Percentiles rank a stretch among this genome's conserved stretches.
Conservation (phyloP, 2,797 vertebrate genomes). For the Scyliorhinus canicula region DNA sequence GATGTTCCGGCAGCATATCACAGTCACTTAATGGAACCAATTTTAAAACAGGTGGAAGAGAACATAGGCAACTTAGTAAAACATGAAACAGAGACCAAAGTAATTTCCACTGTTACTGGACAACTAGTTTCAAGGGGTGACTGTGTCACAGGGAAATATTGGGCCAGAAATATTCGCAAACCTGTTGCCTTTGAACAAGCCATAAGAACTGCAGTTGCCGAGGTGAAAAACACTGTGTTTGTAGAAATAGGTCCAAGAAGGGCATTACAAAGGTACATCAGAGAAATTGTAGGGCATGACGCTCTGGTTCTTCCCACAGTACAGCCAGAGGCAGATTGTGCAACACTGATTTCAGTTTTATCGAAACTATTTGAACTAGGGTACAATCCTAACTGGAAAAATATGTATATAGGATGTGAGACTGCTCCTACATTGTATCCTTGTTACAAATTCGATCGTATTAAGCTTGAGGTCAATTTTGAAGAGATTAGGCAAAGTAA, state of each 20-base stretch:
- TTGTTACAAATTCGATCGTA: slow-evolving; percentile 68
- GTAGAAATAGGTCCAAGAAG: slow-evolving; percentile 74
- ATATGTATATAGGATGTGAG: slow-evolving; percentile 61
- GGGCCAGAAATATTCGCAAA: slow-evolving; percentile 67
- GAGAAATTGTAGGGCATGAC: slow-evolving; percentile 64
- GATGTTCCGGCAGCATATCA: slow-evolving; percentile 73
- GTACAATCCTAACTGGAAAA: slow-evolving; percentile 60
- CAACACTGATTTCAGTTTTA: slow-evolving; percentile 56
- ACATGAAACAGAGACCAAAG: slow-evolving; percentile 55
- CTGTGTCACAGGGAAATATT: slow-evolving; percentile 68
- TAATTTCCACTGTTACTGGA: slow-evolving; percentile 75
- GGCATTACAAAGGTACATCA: slow-evolving; percentile 65
- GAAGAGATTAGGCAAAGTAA: slow-evolving; percentile 45
- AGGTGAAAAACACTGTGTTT: slow-evolving; percentile 62
- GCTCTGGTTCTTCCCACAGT: slow-evolving; percentile 59
- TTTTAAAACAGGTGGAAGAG: slow-evolving; percentile 58
- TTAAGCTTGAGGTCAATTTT: slow-evolving; percentile 58
- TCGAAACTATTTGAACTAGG: slow-evolving; percentile 70
- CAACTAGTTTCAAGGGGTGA: slow-evolving; percentile 52
- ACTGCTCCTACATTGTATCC: slow-evolving; percentile 60
- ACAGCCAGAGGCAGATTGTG: slow-evolving; percentile 60
- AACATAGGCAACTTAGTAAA: slow-evolving; percentile 56
- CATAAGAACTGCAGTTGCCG: slow-evolving; percentile 52
- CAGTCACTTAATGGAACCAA: slow-evolving; percentile 73
- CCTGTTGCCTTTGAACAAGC: slow-evolving; percentile 69